phyloP scores from a whole-genome alignment of 2,797 vertebrate genomes.

The Chaenodraco wilsoni region DNA sequence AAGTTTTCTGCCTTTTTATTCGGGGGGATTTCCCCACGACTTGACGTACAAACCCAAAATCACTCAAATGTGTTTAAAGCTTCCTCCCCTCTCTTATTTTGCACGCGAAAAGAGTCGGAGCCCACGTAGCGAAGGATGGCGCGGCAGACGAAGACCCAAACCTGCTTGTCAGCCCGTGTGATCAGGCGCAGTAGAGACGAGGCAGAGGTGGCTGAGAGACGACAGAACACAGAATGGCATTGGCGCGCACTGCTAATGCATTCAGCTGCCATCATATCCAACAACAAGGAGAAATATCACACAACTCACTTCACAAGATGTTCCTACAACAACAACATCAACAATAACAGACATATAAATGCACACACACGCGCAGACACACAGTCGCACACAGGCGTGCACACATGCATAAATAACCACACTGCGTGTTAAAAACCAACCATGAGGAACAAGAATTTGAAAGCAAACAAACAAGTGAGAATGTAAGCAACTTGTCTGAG shows the following conservation, averaged over 20 bases:
- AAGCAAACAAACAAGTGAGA: slow-evolving; percentile 78
- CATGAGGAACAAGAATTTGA: slow-evolving; percentile 68
- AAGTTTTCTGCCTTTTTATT: slow-evolving; percentile 39
- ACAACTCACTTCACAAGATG: slow-evolving; percentile 80
- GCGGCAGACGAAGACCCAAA: slow-evolving; percentile 76
- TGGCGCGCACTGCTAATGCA: slow-evolving; percentile 75
- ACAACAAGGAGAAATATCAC: slow-evolving; percentile 82
- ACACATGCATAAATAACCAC: slow-evolving; percentile 77
- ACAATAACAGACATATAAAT: slow-evolving; percentile 68
- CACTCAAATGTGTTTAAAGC: slow-evolving; percentile 69
- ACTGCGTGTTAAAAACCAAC: slow-evolving; percentile 69
- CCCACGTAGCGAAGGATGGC: slow-evolving; percentile 61
- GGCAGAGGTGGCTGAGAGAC: slow-evolving; percentile 78
- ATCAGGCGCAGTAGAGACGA: slow-evolving; percentile 77
- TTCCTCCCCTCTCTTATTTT: slow-evolving; percentile 57
- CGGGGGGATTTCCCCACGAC: slow-evolving; percentile 57
- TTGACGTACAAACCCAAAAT: slow-evolving; percentile 58
- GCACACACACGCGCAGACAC: slow-evolving; percentile 32
- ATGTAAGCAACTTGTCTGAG: slow-evolving; percentile 73
- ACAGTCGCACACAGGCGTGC: slow-evolving; percentile 62
- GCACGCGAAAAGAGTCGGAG: slow-evolving; percentile 64
- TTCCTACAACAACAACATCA: slow-evolving; percentile 78
- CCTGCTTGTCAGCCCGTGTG: slow-evolving; percentile 82
- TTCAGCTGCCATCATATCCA: slow-evolving; percentile 80
- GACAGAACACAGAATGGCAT: slow-evolving; percentile 78